Evolutionary conservation across 2,113 vertebrate species (phyloP).

Genomic region (Tapirus terrestris): DNA sequence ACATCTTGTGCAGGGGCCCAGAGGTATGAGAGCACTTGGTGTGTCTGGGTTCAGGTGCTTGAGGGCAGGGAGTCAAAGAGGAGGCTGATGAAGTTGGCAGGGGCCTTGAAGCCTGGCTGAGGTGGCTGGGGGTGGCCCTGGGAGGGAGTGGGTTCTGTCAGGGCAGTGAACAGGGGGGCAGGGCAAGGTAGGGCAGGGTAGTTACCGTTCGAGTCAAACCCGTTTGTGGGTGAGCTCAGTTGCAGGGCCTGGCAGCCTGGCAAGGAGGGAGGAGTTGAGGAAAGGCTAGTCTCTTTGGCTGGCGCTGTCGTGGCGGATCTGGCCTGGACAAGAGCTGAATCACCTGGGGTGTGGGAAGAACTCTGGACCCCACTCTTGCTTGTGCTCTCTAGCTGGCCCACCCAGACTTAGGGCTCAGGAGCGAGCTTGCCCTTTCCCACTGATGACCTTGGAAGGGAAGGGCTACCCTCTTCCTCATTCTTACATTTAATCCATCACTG

Average conservation of each 20-base stretch:
- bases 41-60: not conserved
- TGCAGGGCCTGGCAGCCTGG: constrained; percentile 67
- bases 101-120: not conserved
- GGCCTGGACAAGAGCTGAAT: constrained; percentile 50
- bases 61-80: not conserved
- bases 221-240: constrained; percentile 65
- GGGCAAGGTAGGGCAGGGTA: constrained; percentile 64
- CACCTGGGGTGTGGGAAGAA: constrained; percentile 28
- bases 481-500: not conserved
- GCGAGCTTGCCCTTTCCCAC: not conserved
- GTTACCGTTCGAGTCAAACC: constrained; percentile 75
- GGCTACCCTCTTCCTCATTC: not conserved
- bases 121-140: not conserved
- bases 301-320: not conserved
- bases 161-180: constrained; percentile 52
- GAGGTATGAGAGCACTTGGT: not conserved
- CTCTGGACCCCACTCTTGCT: not conserved
- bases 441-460: not conserved
- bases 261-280: constrained; percentile 51
- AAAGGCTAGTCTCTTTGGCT: constrained; percentile 39
- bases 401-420: not conserved
- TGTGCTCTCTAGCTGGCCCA: not conserved
- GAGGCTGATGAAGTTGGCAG: not conserved
- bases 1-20: not conserved
- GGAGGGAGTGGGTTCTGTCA: not conserved